Percentiles rank a stretch among this genome's conserved stretches.
These are phyloP conservation scores for Bellardia bayeri DNA, from an alignment of 2,888 invertebrate genomes.

Conservation along the genomic window DNA sequence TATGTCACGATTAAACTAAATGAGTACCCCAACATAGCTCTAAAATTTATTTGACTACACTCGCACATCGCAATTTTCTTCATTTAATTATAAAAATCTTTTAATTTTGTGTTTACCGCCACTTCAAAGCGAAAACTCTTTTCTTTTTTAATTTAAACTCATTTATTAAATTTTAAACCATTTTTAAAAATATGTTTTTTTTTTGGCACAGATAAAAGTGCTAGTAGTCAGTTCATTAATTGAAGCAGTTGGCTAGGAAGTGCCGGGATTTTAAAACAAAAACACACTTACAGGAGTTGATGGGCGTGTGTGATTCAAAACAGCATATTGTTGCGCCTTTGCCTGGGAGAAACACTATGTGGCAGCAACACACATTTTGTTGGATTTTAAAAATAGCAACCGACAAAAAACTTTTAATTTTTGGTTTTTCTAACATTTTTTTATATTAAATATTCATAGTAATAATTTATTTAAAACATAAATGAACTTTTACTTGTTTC, in stretches of 20 bases:
- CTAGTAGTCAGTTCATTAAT: not conserved
- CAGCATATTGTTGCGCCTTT: slow-evolving; percentile 12
- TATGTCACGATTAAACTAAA: too few species aligned
- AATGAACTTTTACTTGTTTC: slow-evolving; percentile 18
- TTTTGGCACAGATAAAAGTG: slow-evolving; percentile 13
- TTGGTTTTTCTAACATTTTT: slow-evolving; percentile 1
- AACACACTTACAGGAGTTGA: not conserved
- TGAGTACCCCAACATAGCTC: too few species aligned
- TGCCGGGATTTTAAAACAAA: slow-evolving; percentile 7
- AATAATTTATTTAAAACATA: slow-evolving; percentile 59
- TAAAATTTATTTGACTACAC: not conserved
- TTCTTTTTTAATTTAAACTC: not conserved
- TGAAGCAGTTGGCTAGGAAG: slow-evolving; percentile 21
- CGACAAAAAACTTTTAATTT: slow-evolving; percentile 29
- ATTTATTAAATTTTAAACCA: slow-evolving; percentile 16
- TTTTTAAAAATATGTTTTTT: not conserved
- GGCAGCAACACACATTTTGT: slow-evolving; percentile 2
- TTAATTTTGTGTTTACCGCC: slow-evolving; percentile 20
- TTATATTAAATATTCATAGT: slow-evolving; percentile 15
- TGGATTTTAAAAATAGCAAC: not conserved
- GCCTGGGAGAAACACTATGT: not conserved
- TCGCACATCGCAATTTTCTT: not conserved
- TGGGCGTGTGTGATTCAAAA: slow-evolving; percentile 1
- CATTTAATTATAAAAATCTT: slow-evolving; percentile 2
- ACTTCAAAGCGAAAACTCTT: slow-evolving; percentile 28